A percentile compares a stretch with the other conserved stretches of the same genome.
Conservation (phyloP, 2,113 vertebrate genomes). For the Gallinago undulata region DNA sequence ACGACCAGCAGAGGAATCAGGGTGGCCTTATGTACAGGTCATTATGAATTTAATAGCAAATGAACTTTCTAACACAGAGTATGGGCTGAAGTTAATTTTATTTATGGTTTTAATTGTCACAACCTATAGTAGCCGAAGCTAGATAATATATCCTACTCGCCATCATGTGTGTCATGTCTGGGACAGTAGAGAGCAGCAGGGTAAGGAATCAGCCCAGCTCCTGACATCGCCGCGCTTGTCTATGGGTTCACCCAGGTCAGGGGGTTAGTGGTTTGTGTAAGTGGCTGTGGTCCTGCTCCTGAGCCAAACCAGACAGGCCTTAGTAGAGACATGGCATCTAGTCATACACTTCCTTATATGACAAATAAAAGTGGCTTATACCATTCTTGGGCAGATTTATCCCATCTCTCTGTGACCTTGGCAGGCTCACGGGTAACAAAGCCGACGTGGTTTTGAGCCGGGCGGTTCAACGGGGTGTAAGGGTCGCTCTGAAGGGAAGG, state of each 20-base stretch:
- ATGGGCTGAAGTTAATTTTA: not conserved
- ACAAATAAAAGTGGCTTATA: not conserved
- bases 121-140: not conserved
- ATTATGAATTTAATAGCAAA: not conserved
- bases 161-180: not conserved
- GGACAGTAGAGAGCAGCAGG: not conserved
- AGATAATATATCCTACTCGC: not conserved
- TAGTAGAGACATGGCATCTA: not conserved
- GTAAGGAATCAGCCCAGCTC: not conserved
- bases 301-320: conserved; percentile 26
- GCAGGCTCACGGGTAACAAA: not conserved
- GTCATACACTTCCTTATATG: conserved; percentile 6
- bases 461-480: not conserved
- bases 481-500: not conserved
- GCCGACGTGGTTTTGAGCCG: not conserved
- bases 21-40: not conserved
- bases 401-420: not conserved
- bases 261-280: conserved; percentile 28
- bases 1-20: not conserved
- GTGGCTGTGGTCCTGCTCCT: conserved; percentile 3
- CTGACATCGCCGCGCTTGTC: not conserved
- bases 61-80: not conserved
- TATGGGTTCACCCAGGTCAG: not conserved
- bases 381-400: not conserved
- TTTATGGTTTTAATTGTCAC: not conserved